phyloP scores from a whole-genome alignment of 1,140 invertebrate species.

The Drosophila asahinai region DNA sequence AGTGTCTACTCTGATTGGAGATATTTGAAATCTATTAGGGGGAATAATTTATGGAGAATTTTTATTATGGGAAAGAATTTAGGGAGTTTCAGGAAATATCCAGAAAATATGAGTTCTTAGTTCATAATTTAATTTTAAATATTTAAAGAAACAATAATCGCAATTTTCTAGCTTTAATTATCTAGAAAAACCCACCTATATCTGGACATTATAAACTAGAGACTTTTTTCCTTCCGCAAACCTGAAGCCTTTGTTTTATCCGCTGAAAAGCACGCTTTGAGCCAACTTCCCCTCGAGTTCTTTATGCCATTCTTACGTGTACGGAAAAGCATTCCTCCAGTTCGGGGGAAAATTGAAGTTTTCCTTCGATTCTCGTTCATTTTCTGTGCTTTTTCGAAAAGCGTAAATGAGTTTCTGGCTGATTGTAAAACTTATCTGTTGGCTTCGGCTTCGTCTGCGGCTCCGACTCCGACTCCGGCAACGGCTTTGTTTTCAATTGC shows the following conservation, averaged over 20 bases:
- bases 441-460: constrained; percentile 27
- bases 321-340: constrained; percentile 43
- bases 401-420: constrained; percentile 70
- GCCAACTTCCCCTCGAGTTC: constrained; percentile 45
- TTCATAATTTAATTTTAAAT: not conserved
- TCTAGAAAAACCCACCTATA: not conserved
- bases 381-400: constrained; percentile 34
- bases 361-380: constrained; percentile 38
- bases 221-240: constrained; percentile 29
- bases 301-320: constrained; percentile 44
- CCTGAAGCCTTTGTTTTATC: constrained; percentile 46
- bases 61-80: not conserved
- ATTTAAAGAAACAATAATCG: not conserved
- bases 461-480: not conserved
- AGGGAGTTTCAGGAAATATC: no score
- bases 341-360: constrained; percentile 57
- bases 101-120: no score
- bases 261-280: constrained; percentile 21
- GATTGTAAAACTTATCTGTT: constrained; percentile 63
- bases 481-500: constrained; percentile 70
- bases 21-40: not conserved
- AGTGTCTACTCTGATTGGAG: not conserved
- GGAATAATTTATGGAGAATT: not conserved
- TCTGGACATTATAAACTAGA: constrained; percentile 22
- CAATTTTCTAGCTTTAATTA: not conserved